These are phyloP conservation scores for Brachypodius melanocephalos DNA, from an alignment of 2,113 vertebrate species.

Conservation along the genomic window DNA sequence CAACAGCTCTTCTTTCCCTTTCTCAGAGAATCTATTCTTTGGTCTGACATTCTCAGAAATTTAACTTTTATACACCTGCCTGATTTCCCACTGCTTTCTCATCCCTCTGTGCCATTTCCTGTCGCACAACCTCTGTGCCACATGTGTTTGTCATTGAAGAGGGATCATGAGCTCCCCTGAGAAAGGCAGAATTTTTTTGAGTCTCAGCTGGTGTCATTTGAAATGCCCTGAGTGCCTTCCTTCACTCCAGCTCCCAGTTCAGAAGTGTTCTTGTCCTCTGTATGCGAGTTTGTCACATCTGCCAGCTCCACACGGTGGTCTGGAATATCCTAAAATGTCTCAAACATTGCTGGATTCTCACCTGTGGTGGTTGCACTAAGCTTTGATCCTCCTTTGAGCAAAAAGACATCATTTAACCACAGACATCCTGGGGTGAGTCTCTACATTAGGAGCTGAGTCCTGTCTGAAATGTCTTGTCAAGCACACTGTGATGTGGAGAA, in stretches of 20 bases:
- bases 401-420: background rate
- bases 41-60: background rate
- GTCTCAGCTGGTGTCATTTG: background rate
- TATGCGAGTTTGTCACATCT: background rate
- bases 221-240: background rate
- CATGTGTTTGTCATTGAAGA: background rate
- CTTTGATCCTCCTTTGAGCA: background rate
- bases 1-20: background rate
- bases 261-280: background rate
- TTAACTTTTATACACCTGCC: background rate
- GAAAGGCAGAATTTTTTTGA: background rate
- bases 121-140: background rate
- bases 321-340: background rate
- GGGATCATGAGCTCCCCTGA: background rate
- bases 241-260: background rate
- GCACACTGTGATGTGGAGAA: background rate
- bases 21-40: background rate
- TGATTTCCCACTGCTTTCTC: background rate
- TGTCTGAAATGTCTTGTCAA: background rate
- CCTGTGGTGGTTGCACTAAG: background rate
- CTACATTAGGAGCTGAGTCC: background rate
- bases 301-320: background rate
- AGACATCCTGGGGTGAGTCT: background rate
- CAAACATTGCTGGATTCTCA: background rate
- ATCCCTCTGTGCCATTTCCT: background rate